Percentiles rank a stretch among this genome's conserved stretches.
phyloP scores from a whole-genome alignment of 1,140 invertebrate species.

The Drosophila auraria region DNA sequence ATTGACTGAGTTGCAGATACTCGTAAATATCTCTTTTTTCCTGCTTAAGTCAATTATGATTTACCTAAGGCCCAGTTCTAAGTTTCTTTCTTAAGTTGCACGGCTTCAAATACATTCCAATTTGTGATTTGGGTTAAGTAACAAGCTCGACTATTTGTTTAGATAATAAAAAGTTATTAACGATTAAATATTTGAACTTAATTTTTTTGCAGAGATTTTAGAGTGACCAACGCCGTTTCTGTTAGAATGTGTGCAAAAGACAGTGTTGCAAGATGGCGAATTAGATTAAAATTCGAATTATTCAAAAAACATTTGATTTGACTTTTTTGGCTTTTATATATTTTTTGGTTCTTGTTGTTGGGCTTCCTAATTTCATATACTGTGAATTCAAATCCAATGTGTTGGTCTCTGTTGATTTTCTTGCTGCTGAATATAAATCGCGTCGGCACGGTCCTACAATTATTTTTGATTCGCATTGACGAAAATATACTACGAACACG shows the following conservation, averaged over 20 bases:
- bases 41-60: background rate
- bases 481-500: conserved; percentile 48
- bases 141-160: no score
- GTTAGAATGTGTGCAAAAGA: no score
- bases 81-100: no score
- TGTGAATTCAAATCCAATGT: conserved; percentile 28
- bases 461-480: conserved; percentile 73
- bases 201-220: no score
- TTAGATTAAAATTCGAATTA: no score
- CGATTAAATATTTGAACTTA: no score
- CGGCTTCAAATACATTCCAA: no score
- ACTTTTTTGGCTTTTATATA: background rate
- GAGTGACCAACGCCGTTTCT: no score
- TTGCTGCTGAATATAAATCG: conserved; percentile 46
- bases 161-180: no score
- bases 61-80: background rate
- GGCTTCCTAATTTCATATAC: conserved; percentile 27
- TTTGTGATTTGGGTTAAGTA: no score
- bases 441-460: conserved; percentile 54
- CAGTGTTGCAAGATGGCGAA: no score
- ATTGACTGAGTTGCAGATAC: background rate
- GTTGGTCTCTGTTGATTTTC: conserved; percentile 1
- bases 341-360: background rate
- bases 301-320: background rate
- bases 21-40: background rate